Conservation (phyloP, 1,140 invertebrate species). For the Calliphora vicina region DNA sequence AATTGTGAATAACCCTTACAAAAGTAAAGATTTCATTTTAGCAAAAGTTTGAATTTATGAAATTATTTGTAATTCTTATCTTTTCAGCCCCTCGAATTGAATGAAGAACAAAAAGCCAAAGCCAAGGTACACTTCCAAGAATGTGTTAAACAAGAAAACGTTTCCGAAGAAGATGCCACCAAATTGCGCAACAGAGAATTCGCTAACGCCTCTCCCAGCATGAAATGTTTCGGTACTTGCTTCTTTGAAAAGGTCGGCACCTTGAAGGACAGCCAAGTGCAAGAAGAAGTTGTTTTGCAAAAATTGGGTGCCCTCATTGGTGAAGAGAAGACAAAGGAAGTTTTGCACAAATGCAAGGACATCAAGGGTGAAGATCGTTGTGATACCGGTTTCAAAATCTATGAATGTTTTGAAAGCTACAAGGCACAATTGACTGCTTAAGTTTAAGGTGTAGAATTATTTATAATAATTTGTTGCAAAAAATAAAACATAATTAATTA, state of each 20-base stretch:
- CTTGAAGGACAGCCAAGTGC: background rate
- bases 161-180: conserved; percentile 7
- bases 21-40: background rate
- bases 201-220: background rate
- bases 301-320: conserved; percentile 15
- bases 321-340: background rate
- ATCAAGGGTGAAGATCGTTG: conserved; percentile 32
- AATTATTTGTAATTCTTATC: background rate
- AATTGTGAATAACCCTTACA: background rate
- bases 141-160: background rate
- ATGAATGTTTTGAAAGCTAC: background rate
- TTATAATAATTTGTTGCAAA: too few relatives aligned
- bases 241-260: conserved; percentile 16
- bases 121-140: background rate
- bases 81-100: background rate
- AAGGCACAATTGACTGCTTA: background rate
- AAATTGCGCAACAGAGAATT: conserved; percentile 14
- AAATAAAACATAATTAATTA: too few relatives aligned
- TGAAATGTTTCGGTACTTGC: conserved; percentile 35
- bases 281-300: background rate
- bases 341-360: conserved; percentile 30
- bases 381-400: conserved; percentile 31
- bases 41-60: background rate
- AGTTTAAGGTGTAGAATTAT: too few relatives aligned
- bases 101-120: conserved; percentile 32